A percentile compares a stretch with the other conserved stretches of the same genome.
Evolutionary conservation across 2,888 invertebrate genomes (phyloP).

Genomic region (Eupithecia tripunctaria): DNA sequence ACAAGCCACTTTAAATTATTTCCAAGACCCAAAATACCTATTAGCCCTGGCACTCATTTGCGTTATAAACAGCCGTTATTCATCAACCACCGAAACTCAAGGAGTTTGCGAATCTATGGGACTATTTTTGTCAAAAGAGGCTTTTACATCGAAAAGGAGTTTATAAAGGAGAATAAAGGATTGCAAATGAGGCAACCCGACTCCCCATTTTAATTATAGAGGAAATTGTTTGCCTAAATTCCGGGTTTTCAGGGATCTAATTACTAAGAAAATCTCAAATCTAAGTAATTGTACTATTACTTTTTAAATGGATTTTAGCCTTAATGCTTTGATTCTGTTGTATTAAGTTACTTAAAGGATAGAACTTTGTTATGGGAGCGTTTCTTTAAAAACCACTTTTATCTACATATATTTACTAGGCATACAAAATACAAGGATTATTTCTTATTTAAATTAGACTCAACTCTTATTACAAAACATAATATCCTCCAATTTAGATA

Average conservation of each 20-base stretch:
- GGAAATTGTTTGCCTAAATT: conserved; percentile 75
- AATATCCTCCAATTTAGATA: not conserved
- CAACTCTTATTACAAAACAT: not conserved
- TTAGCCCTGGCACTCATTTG: not conserved
- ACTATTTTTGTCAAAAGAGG: conserved; percentile 51
- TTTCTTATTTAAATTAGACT: not conserved
- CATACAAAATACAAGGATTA: not conserved
- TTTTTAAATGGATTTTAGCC: conserved; percentile 47
- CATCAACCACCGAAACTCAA: conserved; percentile 15
- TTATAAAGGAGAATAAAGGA: conserved; percentile 66
- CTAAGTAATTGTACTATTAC: conserved; percentile 58
- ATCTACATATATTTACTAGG: too few relatives aligned
- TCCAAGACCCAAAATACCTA: not conserved
- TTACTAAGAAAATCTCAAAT: conserved; percentile 66
- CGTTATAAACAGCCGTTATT: not conserved
- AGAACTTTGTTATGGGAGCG: not conserved
- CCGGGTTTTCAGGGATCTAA: conserved; percentile 63
- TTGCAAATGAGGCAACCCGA: conserved; percentile 72
- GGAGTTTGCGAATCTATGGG: conserved; percentile 29
- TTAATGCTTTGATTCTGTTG: conserved; percentile 36
- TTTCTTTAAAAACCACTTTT: not conserved
- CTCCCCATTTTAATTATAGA: conserved; percentile 76
- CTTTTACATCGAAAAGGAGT: conserved; percentile 69
- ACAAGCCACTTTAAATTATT: not conserved
- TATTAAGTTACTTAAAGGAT: conserved; percentile 19